Evolutionary conservation across 2,888 invertebrate species (phyloP), one percentile per base, ranked within the genome.

Genomic region (Tricholauxania praeusta): DNA sequence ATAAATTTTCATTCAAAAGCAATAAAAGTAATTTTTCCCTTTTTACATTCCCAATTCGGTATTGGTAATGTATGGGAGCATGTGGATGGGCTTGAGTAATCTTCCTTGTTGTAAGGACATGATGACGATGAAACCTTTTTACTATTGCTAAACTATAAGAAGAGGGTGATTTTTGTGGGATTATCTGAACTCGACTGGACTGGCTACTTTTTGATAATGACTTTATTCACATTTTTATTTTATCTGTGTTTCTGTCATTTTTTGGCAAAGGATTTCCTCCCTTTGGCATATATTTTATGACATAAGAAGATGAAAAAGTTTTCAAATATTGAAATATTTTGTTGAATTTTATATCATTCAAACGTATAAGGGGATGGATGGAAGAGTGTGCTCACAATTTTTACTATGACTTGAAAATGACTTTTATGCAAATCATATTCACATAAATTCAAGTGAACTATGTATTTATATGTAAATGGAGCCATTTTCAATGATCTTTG

Each of bases 1-100:
- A 69, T 72, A 74, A 74, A 72, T 74, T 71, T 74, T 67, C 71
- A 72, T 71, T 64, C 55, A 63, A 72, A 71, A 63, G 67, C 57
- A 68, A 74, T 72, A 72, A 74, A 74, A 69, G 63, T 22, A 12
- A 59, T 28, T 19, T 59, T 59, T 59, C 28, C 28, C 5, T 47
- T 12, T 63, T 47, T 17, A 17, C 39, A 17, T 17, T 19, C 63
- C 3, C 19, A 10, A 14, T 19, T 8, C 15, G 19, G 15, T 19
- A 15, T 17, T 48, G 48, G n/a, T 15, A 17, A 39, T 22, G 17
- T 17, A 12, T 17, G n/a, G 22, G 55, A 55, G 55, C 12, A 22
- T 55, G 55, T 17, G 19, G n/a, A 55, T 17, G 17, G 17, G 17
- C n/a, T 12, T n/a, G 53, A 53, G 53, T 53, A 17, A 53, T 17